A percentile compares a stretch with the other conserved stretches of the same genome.
phyloP scores from a whole-genome alignment of 92 coral and sea anemone species.

The Pocillopora meandrina region DNA sequence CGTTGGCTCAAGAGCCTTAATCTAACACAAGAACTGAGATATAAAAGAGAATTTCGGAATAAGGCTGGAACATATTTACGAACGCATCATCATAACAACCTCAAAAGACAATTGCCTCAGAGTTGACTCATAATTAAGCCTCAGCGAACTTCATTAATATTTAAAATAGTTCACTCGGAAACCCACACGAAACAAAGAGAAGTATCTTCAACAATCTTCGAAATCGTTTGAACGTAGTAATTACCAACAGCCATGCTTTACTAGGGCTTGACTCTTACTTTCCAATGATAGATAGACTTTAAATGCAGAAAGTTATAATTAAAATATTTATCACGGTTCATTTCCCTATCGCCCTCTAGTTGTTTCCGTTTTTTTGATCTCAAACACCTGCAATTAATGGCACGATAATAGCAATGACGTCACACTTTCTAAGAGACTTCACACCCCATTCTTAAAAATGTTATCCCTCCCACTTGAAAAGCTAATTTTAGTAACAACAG shows the following conservation, averaged over 20 bases:
- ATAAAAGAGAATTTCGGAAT: not conserved
- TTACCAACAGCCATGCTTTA: too few species aligned
- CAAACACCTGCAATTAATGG: too few species aligned
- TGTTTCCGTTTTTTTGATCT: too few species aligned
- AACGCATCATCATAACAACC: not conserved
- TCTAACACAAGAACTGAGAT: not conserved
- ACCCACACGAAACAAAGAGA: not conserved
- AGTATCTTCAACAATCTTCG: not conserved
- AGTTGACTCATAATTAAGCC: not conserved
- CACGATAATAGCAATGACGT: too few species aligned
- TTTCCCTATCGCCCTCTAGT: too few species aligned
- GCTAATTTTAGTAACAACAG: not conserved
- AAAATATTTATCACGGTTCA: too few species aligned
- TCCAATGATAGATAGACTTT: not conserved
- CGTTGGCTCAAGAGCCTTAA: not conserved
- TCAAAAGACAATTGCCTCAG: not conserved
- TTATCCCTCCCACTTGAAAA: not conserved
- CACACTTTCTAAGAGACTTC: too few species aligned
- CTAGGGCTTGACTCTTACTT: not conserved
- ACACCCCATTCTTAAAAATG: too few species aligned
- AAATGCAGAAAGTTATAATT: not conserved
- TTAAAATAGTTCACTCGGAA: not conserved
- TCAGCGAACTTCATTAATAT: not conserved
- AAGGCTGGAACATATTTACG: not conserved
- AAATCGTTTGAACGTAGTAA: not conserved